Base-by-base conservation (phyloP, 2,797 vertebrate species). In the Anas bahamensis region DNA sequence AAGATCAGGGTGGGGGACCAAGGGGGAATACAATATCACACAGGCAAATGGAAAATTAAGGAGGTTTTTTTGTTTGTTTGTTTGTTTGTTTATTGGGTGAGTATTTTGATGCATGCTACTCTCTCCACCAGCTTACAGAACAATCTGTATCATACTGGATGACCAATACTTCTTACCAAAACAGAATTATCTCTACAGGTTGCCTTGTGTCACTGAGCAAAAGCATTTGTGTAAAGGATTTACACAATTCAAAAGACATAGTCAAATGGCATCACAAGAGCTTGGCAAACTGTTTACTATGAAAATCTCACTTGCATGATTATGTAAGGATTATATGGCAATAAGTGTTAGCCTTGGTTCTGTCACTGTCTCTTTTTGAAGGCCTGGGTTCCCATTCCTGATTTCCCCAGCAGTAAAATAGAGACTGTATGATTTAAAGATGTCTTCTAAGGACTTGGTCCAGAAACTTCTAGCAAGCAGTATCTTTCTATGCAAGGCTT, bases 231-330 rank as follows among this genome's bases (percentile, higher is more conserved):
- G 9, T 56, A 33, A 70, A 29, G 31, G 18, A 46, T 23, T 6
- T 78, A 35, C 12, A 44, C 42, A 44, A 44, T 70, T 59, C 48
- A 73, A 39, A 80, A 41, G 26, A 52, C 10, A 50, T 11, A 79
- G 37, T 7, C 7, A 29, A 82, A 29, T 23, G 24, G 6, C 0
- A 0, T 22, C 66, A 31, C 29, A 53, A n/a, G 35, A 56, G 1
- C 15, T 33, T 78, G 33, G 13, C 10, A 69, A 48, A 84, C 35
- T 13, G 2, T 35, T 77, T 83, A 29, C 11, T 39, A 13, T 29
- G 33, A 72, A 71, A 71, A 75, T 53, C 9, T 3, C 17, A 21
- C 13, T 69, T 39, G 9, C 39, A 46, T 44, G 21, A 7, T 53
- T 53, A 53, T 13, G 21, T 12, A 9, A 74, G 66, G 22, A 57